A percentile compares a stretch with the other conserved stretches of the same genome.
phyloP scores from a whole-genome alignment of 1,140 invertebrate species.

The Samia ricini region DNA sequence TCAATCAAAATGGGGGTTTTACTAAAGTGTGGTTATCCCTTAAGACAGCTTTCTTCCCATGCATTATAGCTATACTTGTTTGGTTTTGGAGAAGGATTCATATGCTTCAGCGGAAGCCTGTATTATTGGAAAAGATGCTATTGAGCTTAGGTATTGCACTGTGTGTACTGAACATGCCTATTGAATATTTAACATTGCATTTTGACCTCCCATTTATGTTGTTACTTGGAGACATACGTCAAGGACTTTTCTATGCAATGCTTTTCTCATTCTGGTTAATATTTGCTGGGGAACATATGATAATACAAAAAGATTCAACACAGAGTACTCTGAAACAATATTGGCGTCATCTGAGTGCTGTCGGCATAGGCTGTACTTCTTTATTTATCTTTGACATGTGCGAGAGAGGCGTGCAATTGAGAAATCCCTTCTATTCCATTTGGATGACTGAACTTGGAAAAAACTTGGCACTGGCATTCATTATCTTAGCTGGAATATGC shows the following conservation, averaged over 20 bases:
- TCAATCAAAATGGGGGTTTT: conserved; percentile 99
- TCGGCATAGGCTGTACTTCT: conserved; percentile 93
- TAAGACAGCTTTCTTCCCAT: conserved; percentile 96
- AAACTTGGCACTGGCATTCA: conserved; percentile 93
- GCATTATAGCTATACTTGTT: conserved; percentile 89
- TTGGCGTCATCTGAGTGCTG: conserved; percentile 96
- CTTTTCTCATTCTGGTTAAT: conserved; percentile 98
- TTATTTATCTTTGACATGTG: conserved; percentile 98
- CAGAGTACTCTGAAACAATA: conserved; percentile 91
- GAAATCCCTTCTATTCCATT: conserved; percentile 98
- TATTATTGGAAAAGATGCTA: conserved; percentile 95
- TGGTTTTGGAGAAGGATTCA: conserved; percentile 98
- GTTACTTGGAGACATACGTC: conserved; percentile 94
- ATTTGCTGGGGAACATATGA: conserved; percentile 98
- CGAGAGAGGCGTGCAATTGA: conserved; percentile 95
- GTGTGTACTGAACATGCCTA: conserved; percentile 92
- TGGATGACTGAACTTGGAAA: conserved; percentile 97
- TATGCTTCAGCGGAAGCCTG: conserved; percentile 89
- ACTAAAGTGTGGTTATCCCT: conserved; percentile 98
- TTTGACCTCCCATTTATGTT: conserved; percentile 98
- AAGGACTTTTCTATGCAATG: conserved; percentile 97
- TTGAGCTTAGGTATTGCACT: conserved; percentile 90
- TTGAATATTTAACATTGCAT: conserved; percentile 95
- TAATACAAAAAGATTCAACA: conserved; percentile 89
- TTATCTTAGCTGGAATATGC: conserved; percentile 94